Conservation (phyloP, 2,113 vertebrate species). For the Pao palembangensis region DNA sequence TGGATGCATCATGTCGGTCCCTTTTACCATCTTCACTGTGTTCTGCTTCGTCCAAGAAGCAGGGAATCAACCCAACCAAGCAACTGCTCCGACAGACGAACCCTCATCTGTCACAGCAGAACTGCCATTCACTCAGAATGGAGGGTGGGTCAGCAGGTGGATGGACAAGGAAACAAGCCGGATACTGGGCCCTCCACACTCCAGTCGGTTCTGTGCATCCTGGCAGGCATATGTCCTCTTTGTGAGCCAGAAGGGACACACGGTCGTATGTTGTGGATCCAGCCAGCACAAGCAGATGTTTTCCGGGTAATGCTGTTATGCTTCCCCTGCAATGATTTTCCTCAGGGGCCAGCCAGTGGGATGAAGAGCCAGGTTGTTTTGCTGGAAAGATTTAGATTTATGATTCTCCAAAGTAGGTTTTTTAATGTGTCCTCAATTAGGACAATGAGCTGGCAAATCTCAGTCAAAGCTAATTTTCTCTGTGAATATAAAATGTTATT, state of each 20-base stretch:
- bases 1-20: constrained; percentile 43
- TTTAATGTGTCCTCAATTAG: constrained; percentile 22
- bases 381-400: constrained; percentile 54
- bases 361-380: constrained; percentile 63
- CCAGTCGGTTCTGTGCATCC: constrained; percentile 28
- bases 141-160: constrained; percentile 51
- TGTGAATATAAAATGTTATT: not conserved
- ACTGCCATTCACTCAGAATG: constrained; percentile 34
- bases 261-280: constrained; percentile 54
- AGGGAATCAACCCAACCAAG: constrained; percentile 55
- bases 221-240: constrained; percentile 56
- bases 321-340: constrained; percentile 71
- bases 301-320: constrained; percentile 69
- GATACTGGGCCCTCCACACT: constrained; percentile 24
- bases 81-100: constrained; percentile 72
- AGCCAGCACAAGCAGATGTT: constrained; percentile 73
- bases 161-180: constrained; percentile 29
- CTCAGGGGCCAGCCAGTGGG: constrained; percentile 57
- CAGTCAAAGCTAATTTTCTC: not conserved
- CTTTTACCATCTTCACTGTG: constrained; percentile 31
- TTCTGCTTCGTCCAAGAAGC: constrained; percentile 42
- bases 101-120: constrained; percentile 62
- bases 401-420: not conserved
- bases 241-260: constrained; percentile 62
- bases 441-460: constrained; percentile 4